Evolutionary conservation across 2,797 vertebrate genomes (phyloP).

Genomic region (Balearica regulorum): DNA sequence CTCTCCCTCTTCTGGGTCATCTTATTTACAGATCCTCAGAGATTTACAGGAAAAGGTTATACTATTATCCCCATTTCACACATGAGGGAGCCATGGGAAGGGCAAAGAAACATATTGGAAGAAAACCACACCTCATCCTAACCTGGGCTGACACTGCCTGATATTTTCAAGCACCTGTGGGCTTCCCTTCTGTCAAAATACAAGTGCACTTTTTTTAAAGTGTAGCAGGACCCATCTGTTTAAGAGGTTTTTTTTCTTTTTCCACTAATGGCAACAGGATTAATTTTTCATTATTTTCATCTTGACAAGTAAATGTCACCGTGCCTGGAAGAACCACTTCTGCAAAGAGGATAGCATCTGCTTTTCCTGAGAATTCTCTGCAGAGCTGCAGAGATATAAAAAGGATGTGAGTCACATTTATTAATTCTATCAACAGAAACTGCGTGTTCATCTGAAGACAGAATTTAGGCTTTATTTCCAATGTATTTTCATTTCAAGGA

Average conservation of each 20-base stretch:
- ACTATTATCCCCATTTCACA: not conserved
- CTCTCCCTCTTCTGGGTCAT: not conserved
- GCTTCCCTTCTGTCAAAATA: not conserved
- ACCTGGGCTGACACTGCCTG: not conserved
- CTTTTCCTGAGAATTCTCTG: not conserved
- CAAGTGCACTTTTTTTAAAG: not conserved
- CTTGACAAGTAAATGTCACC: not conserved
- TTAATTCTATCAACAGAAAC: not conserved
- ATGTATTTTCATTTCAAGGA: not conserved
- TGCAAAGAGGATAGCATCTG: not conserved
- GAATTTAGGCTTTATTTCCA: not conserved
- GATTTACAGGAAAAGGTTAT: not conserved
- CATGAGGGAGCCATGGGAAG: not conserved
- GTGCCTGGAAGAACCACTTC: not conserved
- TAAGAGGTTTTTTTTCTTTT: not conserved
- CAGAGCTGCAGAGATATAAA: not conserved
- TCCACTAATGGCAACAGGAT: not conserved
- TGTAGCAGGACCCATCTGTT: not conserved
- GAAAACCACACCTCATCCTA: not conserved
- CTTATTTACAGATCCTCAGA: not conserved
- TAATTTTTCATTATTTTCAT: constrained; percentile 49
- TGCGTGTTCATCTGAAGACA: not conserved
- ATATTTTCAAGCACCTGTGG: not conserved
- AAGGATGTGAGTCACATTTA: not conserved
- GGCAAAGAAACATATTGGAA: not conserved